A percentile compares a stretch with the other conserved stretches of the same genome.
Evolutionary conservation across 2,113 vertebrate species (phyloP).

Genomic region (Periophthalmodon schlosseri): DNA sequence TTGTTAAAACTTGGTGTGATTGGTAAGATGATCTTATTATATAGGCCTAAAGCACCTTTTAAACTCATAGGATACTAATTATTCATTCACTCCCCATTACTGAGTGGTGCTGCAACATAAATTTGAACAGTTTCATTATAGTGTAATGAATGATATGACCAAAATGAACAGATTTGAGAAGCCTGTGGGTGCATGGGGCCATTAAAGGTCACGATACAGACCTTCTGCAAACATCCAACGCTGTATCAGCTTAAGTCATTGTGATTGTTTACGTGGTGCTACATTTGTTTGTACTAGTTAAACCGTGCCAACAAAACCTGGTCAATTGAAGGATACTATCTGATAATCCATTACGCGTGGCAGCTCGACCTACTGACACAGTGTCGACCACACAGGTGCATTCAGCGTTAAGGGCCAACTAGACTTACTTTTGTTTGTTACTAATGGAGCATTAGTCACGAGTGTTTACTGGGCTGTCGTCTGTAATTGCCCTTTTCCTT

Average conservation of each 20-base stretch:
- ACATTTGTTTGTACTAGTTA: slow-evolving; percentile 2
- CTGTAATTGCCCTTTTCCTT: slow-evolving; percentile 50
- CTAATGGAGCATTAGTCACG: slow-evolving; percentile 52
- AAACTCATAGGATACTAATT: no score
- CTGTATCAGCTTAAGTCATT: not conserved
- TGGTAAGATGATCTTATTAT: no score
- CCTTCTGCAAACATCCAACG: not conserved
- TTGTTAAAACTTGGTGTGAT: no score
- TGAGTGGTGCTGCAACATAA: no score
- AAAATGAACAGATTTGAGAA: no score
- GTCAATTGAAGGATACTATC: slow-evolving; percentile 25
- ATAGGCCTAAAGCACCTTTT: no score
- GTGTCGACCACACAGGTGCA: slow-evolving; percentile 65
- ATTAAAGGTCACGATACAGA: not conserved
- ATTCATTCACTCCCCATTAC: no score
- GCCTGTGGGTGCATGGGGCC: no score
- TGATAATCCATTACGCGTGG: slow-evolving; percentile 64
- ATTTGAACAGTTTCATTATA: no score
- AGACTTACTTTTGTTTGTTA: slow-evolving; percentile 51
- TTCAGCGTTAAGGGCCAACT: slow-evolving; percentile 44
- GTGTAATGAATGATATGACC: no score
- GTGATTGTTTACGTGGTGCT: slow-evolving; percentile 21
- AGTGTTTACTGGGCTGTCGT: slow-evolving; percentile 57
- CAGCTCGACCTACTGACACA: slow-evolving; percentile 59
- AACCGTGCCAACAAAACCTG: slow-evolving; percentile 32